Evolutionary conservation across 2,113 vertebrate species (phyloP), one percentile per base, ranked within the genome.

Genomic region (Psittacula cyanocephala): DNA sequence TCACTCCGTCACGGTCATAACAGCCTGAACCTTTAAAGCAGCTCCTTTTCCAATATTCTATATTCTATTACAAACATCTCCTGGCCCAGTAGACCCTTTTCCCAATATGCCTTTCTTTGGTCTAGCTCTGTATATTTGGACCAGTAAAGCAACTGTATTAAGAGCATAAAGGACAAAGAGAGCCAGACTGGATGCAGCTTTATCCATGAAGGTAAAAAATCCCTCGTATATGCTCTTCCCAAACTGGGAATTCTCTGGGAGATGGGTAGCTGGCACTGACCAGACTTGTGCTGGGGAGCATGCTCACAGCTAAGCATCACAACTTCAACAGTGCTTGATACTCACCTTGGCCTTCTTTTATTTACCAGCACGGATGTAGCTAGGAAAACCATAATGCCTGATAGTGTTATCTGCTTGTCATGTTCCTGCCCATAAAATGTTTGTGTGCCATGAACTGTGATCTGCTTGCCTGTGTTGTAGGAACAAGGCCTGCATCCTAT

Each of bases 361-460:
- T 95, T 93, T 74, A n/a, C 85, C 16, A 82, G 79, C 90, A 72
- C 88, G 82, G 85, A 89, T 94, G 90, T 19, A 87, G 67, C 70
- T 88, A 88, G 85, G 49, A 57, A 64, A 89, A 91, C 55, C 70
- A 74, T 7, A 13, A 6, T 80, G 37, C 70, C 90, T 89, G 35
- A 23, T 68, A 74, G 28, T 85, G 65, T 69, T 93, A 28, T 55
- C 70, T 94, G 81, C 70, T 91, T 76, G 75, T 82, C 67, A 0
- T 64, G 41, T 22, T 46, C 69, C 79, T 93, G 52, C 86, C 80
- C 92, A 67, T 81, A 35, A 39, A 63, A 35, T 33, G 76, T 83
- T 60, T 28, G 60, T 67, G 79, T 95, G 91, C 27, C 76, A 1
- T 41, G 91, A 69, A 79, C 25, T 83, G 86, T 83, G 83, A 91